A percentile compares a stretch with the other conserved stretches of the same genome.
Conservation (phyloP, 1,140 invertebrate species). For the Lordiphosa clarofinis region DNA sequence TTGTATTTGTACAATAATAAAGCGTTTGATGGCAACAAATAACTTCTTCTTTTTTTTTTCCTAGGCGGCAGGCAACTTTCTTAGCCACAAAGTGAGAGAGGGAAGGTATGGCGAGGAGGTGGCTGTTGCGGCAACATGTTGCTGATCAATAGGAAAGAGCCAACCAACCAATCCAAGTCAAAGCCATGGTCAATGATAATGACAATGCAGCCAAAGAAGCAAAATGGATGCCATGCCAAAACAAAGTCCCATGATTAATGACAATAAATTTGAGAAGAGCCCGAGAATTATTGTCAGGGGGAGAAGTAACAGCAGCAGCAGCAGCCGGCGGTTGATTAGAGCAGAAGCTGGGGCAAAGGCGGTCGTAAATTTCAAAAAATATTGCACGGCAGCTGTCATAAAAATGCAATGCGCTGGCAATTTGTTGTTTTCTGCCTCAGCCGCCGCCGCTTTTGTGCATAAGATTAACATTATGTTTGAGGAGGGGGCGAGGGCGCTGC, state of each 20-base stretch:
- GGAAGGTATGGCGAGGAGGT: background rate
- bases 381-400: slow-evolving; percentile 63
- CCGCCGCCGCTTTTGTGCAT: slow-evolving; percentile 21
- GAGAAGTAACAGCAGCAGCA: slow-evolving; percentile 25
- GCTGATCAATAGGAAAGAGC: slow-evolving; percentile 67
- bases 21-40: slow-evolving; percentile 63
- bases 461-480: slow-evolving; percentile 47
- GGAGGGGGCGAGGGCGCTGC: slow-evolving; percentile 17
- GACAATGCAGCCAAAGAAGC: slow-evolving; percentile 32
- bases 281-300: slow-evolving; percentile 10
- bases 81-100: background rate
- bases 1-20: slow-evolving; percentile 41
- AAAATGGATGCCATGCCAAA: slow-evolving; percentile 38
- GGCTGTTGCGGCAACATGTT: slow-evolving; percentile 69
- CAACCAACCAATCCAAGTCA: background rate
- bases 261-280: slow-evolving; percentile 66
- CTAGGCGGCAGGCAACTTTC: slow-evolving; percentile 30
- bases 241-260: slow-evolving; percentile 72
- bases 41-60: slow-evolving; percentile 48
- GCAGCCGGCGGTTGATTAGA: slow-evolving; percentile 65
- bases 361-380: slow-evolving; percentile 67
- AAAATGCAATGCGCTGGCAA: slow-evolving; percentile 68
- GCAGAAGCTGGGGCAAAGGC: slow-evolving; percentile 20
- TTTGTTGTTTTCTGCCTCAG: slow-evolving; percentile 43
- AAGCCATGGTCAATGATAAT: slow-evolving; percentile 37